A percentile compares a stretch with the other conserved stretches of the same genome.
phyloP scores from a whole-genome alignment of 2,113 vertebrate genomes.

The Menidia beryllina region DNA sequence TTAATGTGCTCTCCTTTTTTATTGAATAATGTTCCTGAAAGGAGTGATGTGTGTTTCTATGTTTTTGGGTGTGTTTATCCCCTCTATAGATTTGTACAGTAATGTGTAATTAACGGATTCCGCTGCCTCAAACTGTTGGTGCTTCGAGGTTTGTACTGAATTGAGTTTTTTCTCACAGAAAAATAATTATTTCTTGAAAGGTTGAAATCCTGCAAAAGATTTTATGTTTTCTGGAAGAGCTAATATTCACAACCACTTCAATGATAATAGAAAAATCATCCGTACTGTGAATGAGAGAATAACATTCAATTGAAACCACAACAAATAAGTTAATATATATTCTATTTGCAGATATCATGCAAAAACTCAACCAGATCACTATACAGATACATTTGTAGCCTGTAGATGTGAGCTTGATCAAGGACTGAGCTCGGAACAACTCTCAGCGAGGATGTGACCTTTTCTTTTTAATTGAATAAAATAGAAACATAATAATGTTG shows the following conservation, averaged over 20 bases:
- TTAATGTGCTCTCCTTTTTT: conserved; percentile 12
- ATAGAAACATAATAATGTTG: too few relatives aligned
- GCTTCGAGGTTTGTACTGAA: conserved; percentile 2
- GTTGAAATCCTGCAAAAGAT: conserved; percentile 15
- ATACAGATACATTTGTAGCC: background rate
- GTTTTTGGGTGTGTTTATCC: background rate
- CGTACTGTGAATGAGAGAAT: too few relatives aligned
- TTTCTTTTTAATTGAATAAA: too few relatives aligned
- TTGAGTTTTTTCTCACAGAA: conserved; percentile 5
- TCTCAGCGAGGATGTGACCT: background rate
- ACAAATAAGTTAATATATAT: too few relatives aligned
- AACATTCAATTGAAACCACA: too few relatives aligned
- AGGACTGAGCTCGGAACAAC: background rate
- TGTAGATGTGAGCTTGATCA: background rate
- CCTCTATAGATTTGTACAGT: background rate
- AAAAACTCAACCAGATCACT: background rate
- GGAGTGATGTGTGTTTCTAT: background rate
- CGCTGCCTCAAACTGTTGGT: conserved; percentile 1
- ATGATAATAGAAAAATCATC: too few relatives aligned
- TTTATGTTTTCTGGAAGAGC: background rate
- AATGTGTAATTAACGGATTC: conserved; percentile 28
- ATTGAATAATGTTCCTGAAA: conserved; percentile 47
- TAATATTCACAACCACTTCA: background rate
- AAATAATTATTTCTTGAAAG: conserved; percentile 6
- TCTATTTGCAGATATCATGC: background rate